These are phyloP conservation scores for Stenichneumon culpator DNA, from an alignment of 2,888 invertebrate species.

Conservation along the genomic window DNA sequence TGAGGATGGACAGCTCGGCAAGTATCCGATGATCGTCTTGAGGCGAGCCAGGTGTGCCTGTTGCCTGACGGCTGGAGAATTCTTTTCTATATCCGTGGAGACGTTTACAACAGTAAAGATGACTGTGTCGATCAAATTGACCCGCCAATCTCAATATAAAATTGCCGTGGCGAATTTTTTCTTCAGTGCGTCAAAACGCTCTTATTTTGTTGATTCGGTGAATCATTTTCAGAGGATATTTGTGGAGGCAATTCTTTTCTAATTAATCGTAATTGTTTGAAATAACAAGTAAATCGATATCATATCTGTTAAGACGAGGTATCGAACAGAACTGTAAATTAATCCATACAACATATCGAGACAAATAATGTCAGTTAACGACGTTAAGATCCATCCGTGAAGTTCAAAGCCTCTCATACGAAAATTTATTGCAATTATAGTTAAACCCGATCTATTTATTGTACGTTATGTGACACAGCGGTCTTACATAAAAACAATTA, in stretches of 20 bases:
- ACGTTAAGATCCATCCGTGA: no score
- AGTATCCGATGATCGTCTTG: slow-evolving; percentile 66
- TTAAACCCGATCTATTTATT: no score
- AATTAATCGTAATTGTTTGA: slow-evolving; percentile 19
- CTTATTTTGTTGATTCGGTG: no score
- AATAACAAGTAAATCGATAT: slow-evolving; percentile 67
- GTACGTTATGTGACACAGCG: no score
- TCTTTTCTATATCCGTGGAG: slow-evolving; percentile 68
- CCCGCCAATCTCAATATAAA: no score
- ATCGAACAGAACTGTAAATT: background rate
- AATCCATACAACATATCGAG: background rate
- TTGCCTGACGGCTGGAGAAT: slow-evolving; percentile 66
- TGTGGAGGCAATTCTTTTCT: no score
- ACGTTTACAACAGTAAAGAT: slow-evolving; percentile 65
- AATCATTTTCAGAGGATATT: no score
- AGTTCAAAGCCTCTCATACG: no score
- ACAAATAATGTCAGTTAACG: background rate
- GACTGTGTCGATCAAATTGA: background rate
- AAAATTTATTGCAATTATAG: no score
- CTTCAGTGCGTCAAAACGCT: no score
- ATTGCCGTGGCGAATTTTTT: no score
- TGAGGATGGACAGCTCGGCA: slow-evolving; percentile 37
- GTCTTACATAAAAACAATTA: no score
- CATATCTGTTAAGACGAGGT: slow-evolving; percentile 62
- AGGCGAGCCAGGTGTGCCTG: slow-evolving; percentile 65